phyloP scores from a whole-genome alignment of 2,888 invertebrate genomes.

The Erpobdella octoculata region DNA sequence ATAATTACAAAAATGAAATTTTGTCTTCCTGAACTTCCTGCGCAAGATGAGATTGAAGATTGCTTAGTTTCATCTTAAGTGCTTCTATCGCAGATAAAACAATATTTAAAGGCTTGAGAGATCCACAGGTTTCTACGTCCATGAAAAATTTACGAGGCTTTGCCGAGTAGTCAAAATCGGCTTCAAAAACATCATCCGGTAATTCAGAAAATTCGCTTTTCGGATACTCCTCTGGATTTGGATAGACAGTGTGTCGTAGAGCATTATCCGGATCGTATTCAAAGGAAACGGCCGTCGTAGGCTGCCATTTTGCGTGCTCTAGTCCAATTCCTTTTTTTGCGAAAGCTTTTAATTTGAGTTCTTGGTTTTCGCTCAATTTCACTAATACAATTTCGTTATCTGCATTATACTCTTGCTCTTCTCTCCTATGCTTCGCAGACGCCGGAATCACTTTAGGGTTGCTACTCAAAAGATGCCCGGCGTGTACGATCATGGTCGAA shows the following conservation, averaged over 20 bases:
- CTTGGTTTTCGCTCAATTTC: slow-evolving; percentile 74
- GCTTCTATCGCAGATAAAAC: slow-evolving; percentile 87
- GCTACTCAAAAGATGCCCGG: slow-evolving; percentile 79
- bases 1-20: too few species aligned
- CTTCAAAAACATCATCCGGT: slow-evolving; percentile 62
- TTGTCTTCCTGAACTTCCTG: slow-evolving; percentile 51
- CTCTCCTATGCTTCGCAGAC: slow-evolving; percentile 80
- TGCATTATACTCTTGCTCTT: slow-evolving; percentile 83
- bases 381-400: slow-evolving; percentile 67
- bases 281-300: slow-evolving; percentile 93
- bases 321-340: slow-evolving; percentile 84
- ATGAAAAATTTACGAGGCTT: slow-evolving; percentile 94
- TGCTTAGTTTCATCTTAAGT: slow-evolving; percentile 86
- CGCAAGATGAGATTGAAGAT: slow-evolving; percentile 67
- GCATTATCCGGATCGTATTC: slow-evolving; percentile 98
- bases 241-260: slow-evolving; percentile 86
- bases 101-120: slow-evolving; percentile 89
- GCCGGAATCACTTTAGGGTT: slow-evolving; percentile 82
- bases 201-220: slow-evolving; percentile 86
- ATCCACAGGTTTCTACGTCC: slow-evolving; percentile 93
- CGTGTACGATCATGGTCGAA: slow-evolving; percentile 87
- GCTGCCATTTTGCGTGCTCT: slow-evolving; percentile 99
- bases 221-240: slow-evolving; percentile 97
- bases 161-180: slow-evolving; percentile 82
- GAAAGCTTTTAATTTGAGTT: slow-evolving; percentile 84